A percentile compares a stretch with the other conserved stretches of the same genome.
Evolutionary conservation across 2,888 invertebrate genomes (phyloP).

Genomic region (Pterobdella sp.): DNA sequence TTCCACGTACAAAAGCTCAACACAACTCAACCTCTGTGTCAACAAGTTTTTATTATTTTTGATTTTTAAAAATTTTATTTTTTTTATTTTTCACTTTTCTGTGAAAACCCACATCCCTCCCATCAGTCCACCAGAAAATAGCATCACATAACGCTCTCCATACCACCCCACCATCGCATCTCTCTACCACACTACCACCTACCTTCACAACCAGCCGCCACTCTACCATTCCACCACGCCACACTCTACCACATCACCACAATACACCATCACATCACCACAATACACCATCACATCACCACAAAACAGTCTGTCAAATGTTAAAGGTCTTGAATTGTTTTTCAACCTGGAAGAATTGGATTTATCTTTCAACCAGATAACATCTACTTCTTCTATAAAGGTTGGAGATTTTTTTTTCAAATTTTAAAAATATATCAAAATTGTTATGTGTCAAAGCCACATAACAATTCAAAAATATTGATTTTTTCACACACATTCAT

Average conservation of each 20-base stretch:
- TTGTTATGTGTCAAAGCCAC: too few relatives aligned
- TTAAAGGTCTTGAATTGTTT: slow-evolving; percentile 32
- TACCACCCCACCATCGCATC: neutral
- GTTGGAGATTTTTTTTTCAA: too few relatives aligned
- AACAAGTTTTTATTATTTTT: neutral
- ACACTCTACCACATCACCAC: neutral
- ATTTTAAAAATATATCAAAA: too few relatives aligned
- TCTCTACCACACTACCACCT: too few relatives aligned
- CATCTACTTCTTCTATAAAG: slow-evolving; percentile 34
- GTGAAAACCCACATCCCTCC: neutral
- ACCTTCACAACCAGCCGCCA: too few relatives aligned
- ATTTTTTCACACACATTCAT: too few relatives aligned
- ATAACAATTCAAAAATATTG: too few relatives aligned
- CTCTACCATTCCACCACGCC: neutral
- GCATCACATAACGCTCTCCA: neutral
- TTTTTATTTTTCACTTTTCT: neutral
- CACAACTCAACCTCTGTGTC: neutral
- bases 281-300: neutral
- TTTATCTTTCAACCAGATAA: slow-evolving; percentile 50
- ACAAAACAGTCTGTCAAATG: neutral
- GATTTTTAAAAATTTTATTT: neutral
- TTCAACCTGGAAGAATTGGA: slow-evolving; percentile 48
- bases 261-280: neutral
- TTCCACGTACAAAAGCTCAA: neutral
- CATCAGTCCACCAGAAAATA: neutral